Evolutionary conservation across 2,797 vertebrate genomes (phyloP).

Genomic region (Vespertilio murinus): DNA sequence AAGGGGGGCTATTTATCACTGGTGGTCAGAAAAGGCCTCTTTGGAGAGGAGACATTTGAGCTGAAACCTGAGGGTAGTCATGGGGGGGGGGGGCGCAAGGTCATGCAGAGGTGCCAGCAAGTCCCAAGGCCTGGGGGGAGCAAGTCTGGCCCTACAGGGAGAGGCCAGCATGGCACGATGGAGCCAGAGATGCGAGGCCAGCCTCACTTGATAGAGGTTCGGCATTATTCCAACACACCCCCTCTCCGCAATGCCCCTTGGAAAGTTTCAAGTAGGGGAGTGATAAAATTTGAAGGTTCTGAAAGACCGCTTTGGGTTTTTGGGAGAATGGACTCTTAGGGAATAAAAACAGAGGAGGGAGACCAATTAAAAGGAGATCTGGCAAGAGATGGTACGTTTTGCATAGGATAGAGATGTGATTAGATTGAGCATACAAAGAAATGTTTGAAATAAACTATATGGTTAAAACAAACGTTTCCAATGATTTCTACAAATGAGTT

Average conservation of each 20-base stretch:
- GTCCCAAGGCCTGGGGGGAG: no score
- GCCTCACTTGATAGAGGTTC: background rate
- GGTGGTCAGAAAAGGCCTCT: background rate
- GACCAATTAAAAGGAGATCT: background rate
- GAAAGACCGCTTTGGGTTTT: background rate
- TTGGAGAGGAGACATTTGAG: background rate
- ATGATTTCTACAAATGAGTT: background rate
- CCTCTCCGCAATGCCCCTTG: background rate
- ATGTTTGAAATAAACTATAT: background rate
- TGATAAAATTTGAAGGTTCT: background rate
- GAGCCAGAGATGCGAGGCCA: background rate
- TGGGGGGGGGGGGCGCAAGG: no score
- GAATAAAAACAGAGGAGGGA: background rate
- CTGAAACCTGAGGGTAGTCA: no score
- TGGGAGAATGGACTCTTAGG: background rate
- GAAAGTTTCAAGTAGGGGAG: background rate
- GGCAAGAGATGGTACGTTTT: background rate
- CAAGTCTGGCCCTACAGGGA: background rate
- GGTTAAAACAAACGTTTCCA: background rate
- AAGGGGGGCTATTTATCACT: accelerated
- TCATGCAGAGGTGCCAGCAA: background rate
- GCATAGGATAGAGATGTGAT: background rate
- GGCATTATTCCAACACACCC: background rate
- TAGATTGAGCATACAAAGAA: background rate
- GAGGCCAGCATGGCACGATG: accelerated